These are phyloP conservation scores for Drosophila pachea DNA, from an alignment of 1,140 invertebrate species.

Conservation along the genomic window DNA sequence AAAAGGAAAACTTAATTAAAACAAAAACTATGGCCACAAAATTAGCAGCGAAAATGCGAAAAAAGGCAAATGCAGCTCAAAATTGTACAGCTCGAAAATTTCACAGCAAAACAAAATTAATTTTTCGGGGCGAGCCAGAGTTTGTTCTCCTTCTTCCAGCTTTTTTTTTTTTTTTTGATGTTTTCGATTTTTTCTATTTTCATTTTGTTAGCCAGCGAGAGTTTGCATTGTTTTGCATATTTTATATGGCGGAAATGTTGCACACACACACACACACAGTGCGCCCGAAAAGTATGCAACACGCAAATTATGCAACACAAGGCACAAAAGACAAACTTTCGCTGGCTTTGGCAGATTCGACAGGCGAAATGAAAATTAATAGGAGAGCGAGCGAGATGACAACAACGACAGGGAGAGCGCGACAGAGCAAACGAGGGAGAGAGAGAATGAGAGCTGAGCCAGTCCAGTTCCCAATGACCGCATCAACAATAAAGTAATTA, in stretches of 20 bases:
- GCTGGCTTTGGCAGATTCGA: slow-evolving; percentile 62
- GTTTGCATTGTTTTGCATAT: slow-evolving; percentile 76
- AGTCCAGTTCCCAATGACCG: slow-evolving; percentile 17
- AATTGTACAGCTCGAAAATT: slow-evolving; percentile 55
- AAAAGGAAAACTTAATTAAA: slow-evolving; percentile 60
- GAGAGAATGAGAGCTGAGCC: neutral
- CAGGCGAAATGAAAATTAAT: slow-evolving; percentile 72
- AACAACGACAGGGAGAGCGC: neutral
- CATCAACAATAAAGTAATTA: slow-evolving; percentile 62
- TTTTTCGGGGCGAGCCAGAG: slow-evolving; percentile 59
- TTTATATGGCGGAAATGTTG: slow-evolving; percentile 71
- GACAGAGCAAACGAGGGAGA: neutral
- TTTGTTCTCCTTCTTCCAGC: slow-evolving; percentile 30
- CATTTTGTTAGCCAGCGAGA: slow-evolving; percentile 46
- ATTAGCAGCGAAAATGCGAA: slow-evolving; percentile 63
- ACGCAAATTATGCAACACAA: slow-evolving; percentile 72
- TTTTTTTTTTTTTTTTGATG: slow-evolving; percentile 24
- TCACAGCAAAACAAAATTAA: slow-evolving; percentile 68
- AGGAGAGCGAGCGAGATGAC: slow-evolving; percentile 46
- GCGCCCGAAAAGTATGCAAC: slow-evolving; percentile 47
- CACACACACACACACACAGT: slow-evolving; percentile 32
- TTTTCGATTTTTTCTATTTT: slow-evolving; percentile 6
- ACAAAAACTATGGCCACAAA: slow-evolving; percentile 64
- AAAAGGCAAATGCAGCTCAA: slow-evolving; percentile 59
- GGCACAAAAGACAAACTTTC: slow-evolving; percentile 73